A percentile compares a stretch with the other conserved stretches of the same genome.
Evolutionary conservation across 2,797 vertebrate species (phyloP).

Genomic region (Anguilla megastoma): DNA sequence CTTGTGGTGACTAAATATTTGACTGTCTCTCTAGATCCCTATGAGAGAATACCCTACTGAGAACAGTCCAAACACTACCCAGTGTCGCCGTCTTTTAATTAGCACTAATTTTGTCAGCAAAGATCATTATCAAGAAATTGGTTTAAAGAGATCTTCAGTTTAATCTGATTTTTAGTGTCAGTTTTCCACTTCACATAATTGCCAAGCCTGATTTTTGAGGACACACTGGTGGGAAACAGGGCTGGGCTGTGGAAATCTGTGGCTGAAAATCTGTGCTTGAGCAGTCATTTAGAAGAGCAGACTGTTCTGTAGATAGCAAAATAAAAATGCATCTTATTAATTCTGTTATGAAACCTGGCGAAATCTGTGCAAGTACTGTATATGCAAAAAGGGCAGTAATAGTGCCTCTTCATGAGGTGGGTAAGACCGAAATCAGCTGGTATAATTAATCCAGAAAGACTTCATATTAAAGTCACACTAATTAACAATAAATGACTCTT

Average conservation of each 20-base stretch:
- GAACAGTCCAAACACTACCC: neutral
- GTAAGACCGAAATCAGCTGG: neutral
- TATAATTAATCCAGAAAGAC: neutral
- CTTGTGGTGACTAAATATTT: neutral
- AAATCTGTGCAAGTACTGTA: too few species aligned
- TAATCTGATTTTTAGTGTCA: neutral
- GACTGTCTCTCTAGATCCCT: neutral
- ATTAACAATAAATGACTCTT: neutral
- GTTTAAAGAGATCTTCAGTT: neutral
- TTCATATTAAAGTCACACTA: neutral
- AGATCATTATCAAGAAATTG: neutral
- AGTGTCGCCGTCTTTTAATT: neutral
- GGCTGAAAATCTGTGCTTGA: neutral
- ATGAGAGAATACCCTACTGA: neutral
- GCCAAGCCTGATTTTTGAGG: neutral
- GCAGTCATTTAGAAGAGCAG: neutral
- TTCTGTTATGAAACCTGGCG: neutral
- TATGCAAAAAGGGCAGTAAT: neutral
- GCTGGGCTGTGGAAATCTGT: neutral
- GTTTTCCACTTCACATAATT: neutral
- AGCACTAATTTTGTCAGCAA: neutral
- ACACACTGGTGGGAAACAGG: neutral
- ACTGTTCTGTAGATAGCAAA: neutral
- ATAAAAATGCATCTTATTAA: neutral
- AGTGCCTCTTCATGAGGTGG: neutral